These are phyloP conservation scores for Lithosia quadra DNA, from an alignment of 2,888 invertebrate species.

Conservation along the genomic window DNA sequence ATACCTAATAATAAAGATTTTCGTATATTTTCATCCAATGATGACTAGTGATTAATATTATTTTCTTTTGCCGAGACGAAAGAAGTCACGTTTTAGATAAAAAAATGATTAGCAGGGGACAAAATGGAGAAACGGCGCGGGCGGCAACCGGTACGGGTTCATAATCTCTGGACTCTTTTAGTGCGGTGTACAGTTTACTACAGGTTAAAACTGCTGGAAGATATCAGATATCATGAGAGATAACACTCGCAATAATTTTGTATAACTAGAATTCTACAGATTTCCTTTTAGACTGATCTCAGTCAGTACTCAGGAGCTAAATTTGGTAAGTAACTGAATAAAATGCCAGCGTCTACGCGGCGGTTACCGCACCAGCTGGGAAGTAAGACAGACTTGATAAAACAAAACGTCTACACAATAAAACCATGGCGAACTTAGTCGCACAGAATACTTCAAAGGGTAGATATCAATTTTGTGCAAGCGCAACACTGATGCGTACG, in stretches of 20 bases:
- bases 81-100: too few relatives aligned
- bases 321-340: neutral
- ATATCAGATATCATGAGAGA: too few relatives aligned
- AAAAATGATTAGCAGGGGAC: neutral
- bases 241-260: too few relatives aligned
- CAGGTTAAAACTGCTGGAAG: too few relatives aligned
- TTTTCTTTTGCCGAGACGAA: too few relatives aligned
- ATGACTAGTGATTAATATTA: too few relatives aligned
- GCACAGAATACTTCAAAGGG: slow-evolving; percentile 74
- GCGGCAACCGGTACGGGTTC: too few relatives aligned
- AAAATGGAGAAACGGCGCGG: neutral
- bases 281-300: neutral
- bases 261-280: neutral
- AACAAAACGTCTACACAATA: slow-evolving; percentile 17
- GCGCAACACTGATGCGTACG: slow-evolving; percentile 64
- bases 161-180: too few relatives aligned
- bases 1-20: too few relatives aligned
- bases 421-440: slow-evolving; percentile 48
- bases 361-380: neutral
- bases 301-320: neutral
- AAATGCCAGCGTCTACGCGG: neutral
- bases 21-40: too few relatives aligned
- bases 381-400: neutral
- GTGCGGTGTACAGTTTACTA: too few relatives aligned
- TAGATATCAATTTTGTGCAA: slow-evolving; percentile 65